Base-by-base conservation (phyloP, 2,797 vertebrate genomes). In the Helarctos malayanus region DNA sequence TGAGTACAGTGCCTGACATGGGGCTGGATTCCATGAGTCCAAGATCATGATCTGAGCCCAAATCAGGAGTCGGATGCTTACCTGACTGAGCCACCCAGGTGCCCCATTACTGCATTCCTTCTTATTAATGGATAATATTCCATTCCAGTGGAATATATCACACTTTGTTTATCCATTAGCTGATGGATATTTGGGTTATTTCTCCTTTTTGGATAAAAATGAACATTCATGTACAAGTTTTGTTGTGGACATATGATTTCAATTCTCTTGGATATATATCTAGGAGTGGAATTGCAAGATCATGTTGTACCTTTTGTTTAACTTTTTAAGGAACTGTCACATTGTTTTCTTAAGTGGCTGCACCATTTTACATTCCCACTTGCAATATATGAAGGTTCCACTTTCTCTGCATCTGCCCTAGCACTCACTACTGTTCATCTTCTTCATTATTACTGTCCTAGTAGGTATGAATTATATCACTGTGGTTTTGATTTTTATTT, bases 401-500 rank as follows among this genome's bases (percentile, higher is more conserved):
- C 4, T 75, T 89, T 96, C 52, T 54, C 45, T 45, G 27, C 7
- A 75, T 76, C 41, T 47, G 68, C 52, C 16, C 19, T 5, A 86
- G 49, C 3, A 87, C 32, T 83, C 85, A 15, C n/a, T 56, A 78
- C 32, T 96, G 7, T 86, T 19, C 49, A 47, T 69, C 21, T 65
- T 88, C 75, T 87, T 41, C 7, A 84, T 65, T 71, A n/a, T 69
- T 91, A n/a, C 16, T 69, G 23, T 79, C 18, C 49, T 65, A 12
- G 7, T 29, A 79, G 78, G 13, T 68, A 14, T 57, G 35, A 79
- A 18, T 88, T 81, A 19, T 35, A 45, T 41, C 15, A 49, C 54
- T 68, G 49, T 92, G 23, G 18, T 85, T 71, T 94, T 18, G 29
- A 83, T 89, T 89, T 96, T n/a, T 27, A 23, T 59, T 75, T 79